Conservation (phyloP, 2,113 vertebrate species). For the Accipiter cooperii region DNA sequence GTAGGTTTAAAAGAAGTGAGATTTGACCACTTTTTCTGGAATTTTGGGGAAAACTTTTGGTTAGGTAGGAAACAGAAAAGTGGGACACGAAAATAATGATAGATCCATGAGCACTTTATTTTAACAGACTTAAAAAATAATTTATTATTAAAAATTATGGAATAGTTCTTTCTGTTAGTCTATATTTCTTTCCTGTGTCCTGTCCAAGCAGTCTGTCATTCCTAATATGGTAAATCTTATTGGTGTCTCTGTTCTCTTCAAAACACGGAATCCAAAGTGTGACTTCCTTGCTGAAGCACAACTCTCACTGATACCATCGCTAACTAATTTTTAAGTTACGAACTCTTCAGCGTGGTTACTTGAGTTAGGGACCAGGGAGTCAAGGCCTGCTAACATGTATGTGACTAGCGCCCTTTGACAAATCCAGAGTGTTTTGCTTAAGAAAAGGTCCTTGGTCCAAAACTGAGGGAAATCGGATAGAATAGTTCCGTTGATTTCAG, state of each 20-base stretch:
- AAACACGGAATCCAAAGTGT: background rate
- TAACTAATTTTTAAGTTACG: background rate
- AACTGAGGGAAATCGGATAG: background rate
- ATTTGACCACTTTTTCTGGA: background rate
- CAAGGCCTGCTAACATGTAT: background rate
- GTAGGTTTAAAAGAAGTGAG: background rate
- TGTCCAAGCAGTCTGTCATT: background rate
- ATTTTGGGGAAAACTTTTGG: background rate
- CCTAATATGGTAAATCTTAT: background rate
- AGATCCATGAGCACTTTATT: background rate
- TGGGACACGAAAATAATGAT: background rate
- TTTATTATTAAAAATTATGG: background rate
- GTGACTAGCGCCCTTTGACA: background rate
- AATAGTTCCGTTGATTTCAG: background rate
- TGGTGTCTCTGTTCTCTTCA: background rate
- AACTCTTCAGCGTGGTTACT: background rate
- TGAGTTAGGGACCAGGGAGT: background rate
- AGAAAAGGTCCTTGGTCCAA: background rate
- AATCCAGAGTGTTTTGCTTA: background rate
- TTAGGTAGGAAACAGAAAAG: background rate
- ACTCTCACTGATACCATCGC: background rate
- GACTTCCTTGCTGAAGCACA: background rate
- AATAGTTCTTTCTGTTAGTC: background rate
- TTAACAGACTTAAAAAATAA: background rate
- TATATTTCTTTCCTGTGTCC: background rate